Evolutionary conservation across 2,888 invertebrate species (phyloP), one percentile per base, ranked within the genome.

Genomic region (Coronaproctus castanopsis): DNA sequence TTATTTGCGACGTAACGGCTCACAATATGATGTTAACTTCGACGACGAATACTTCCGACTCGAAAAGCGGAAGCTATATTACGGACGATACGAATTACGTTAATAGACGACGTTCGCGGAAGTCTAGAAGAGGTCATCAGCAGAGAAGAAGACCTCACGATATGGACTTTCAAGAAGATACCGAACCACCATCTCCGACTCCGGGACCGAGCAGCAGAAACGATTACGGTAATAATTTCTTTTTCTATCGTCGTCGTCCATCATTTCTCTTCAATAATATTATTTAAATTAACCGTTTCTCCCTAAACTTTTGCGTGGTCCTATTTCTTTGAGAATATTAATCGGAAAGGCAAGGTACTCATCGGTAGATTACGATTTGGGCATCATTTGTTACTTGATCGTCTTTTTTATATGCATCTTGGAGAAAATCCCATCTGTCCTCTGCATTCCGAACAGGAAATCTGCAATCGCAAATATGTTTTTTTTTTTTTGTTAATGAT

Each of bases 41-140:
- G 52, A 52, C 55, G 19, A 55, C 55, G 51, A 55, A 59, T 55
- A 55, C 59, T 3, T 69, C 74, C 52, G 77, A 75, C 70, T 74
- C 77, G 64, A 74, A 57, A 19, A 50, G 57, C 52, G 36, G 49
- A 20, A 54, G 49, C 55, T 52, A 55, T 20, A 50, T 57, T 8
- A 57, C 54, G 18, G 57, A 60, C 51, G 57, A 57, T 50, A 60
- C 57, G 21, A 57, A 60, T 51, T 57, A 57, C 54, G 60, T 57
- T n/a, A 57, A 60, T 49, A 53, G 57, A 20, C 36, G 57, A 54
- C 56, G 54, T 24, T 60, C 60, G 24, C 57, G 57, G 36, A 60
- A 60, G 51, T 57, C 57, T n/a, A 57, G 57, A 50, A 57, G 57
- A 48, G 54, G 57, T 36, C 55, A 57, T 50, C 19, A 54, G 50